A percentile compares a stretch with the other conserved stretches of the same genome.
phyloP scores from a whole-genome alignment of 2,113 vertebrate genomes.

The Acanthochromis polyacanthus region DNA sequence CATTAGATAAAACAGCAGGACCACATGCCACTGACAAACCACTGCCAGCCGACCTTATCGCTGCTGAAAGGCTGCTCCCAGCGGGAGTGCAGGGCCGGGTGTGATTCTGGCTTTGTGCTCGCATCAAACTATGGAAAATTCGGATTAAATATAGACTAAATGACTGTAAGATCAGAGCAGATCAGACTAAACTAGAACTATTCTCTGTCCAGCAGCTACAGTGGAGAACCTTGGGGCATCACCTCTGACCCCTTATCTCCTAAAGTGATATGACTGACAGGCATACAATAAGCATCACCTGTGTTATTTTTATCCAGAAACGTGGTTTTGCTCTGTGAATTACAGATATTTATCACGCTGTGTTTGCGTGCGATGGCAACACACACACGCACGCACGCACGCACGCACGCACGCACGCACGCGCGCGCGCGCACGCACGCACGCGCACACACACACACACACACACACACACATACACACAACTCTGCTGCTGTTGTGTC shows the following conservation, averaged over 20 bases:
- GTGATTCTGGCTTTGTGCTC: background rate
- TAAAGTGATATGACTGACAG: no score
- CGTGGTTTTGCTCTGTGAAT: slow-evolving; percentile 30
- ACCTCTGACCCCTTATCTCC: background rate
- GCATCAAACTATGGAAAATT: background rate
- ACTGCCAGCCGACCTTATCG: background rate
- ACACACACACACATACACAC: background rate
- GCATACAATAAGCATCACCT: background rate
- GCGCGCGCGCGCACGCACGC: background rate
- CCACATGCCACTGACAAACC: background rate
- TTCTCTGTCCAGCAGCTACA: background rate
- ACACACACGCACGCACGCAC: background rate
- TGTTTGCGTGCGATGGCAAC: slow-evolving; percentile 10
- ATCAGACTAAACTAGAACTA: background rate
- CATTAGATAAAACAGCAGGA: slow-evolving; percentile 26
- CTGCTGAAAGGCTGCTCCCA: background rate
- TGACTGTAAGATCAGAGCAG: background rate
- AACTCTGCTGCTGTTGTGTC: background rate
- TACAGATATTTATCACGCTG: slow-evolving; percentile 45
- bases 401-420: background rate
- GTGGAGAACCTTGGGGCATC: background rate
- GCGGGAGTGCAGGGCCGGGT: background rate
- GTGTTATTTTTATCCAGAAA: slow-evolving; percentile 37
- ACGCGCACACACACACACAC: background rate
- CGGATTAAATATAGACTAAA: background rate